These are phyloP conservation scores for Galbula dea DNA, from an alignment of 2,113 vertebrate genomes.

Conservation along the genomic window DNA sequence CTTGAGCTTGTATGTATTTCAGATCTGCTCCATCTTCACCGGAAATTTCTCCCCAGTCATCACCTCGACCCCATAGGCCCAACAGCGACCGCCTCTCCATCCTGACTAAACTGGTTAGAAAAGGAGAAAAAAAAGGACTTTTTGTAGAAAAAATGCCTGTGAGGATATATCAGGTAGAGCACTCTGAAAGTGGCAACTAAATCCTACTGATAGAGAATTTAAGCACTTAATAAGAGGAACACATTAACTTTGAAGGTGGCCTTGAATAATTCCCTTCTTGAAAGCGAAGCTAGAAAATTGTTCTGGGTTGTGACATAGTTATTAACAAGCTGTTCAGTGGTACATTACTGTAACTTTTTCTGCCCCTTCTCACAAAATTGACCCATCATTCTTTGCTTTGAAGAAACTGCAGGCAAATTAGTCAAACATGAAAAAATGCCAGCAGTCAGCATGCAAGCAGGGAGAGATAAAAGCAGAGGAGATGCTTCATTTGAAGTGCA, in stretches of 20 bases:
- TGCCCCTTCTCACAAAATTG: not conserved
- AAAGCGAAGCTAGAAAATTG: not conserved
- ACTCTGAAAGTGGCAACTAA: not conserved
- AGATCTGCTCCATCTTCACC: constrained; percentile 98
- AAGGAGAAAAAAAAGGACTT: constrained; percentile 96
- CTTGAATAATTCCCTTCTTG: not conserved
- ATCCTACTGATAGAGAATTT: not conserved
- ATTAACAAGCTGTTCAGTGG: not conserved
- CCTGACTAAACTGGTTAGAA: constrained; percentile 93
- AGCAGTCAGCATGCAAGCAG: not conserved
- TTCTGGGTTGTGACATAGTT: not conserved
- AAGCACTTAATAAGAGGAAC: not conserved
- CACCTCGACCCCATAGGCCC: constrained; percentile 91
- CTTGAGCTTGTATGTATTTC: not conserved
- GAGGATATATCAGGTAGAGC: constrained; percentile 91
- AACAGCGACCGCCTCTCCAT: constrained; percentile 96
- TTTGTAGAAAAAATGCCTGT: constrained; percentile 99
- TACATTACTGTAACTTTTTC: not conserved
- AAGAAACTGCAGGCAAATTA: not conserved
- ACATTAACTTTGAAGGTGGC: not conserved
- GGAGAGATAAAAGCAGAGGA: not conserved
- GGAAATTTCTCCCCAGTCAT: constrained; percentile 96
- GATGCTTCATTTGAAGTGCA: not conserved
- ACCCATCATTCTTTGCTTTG: not conserved
- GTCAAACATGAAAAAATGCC: not conserved